Conservation (phyloP, 2,888 invertebrate species). For the Drosophila prolongata region DNA sequence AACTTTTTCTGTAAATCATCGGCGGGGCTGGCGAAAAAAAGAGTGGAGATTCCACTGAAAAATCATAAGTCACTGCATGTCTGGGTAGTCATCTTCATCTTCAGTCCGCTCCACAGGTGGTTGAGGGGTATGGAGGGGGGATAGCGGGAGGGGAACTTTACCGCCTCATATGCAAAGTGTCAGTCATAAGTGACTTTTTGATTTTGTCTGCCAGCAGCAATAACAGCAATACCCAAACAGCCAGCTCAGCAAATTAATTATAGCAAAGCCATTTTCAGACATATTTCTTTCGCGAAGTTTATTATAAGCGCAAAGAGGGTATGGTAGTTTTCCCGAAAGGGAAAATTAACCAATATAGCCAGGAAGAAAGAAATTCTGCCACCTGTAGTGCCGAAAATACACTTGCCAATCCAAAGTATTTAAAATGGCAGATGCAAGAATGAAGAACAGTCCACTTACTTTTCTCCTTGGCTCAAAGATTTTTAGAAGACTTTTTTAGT, state of each 20-base stretch:
- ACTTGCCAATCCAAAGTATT: too few species aligned
- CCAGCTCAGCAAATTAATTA: conserved; percentile 70
- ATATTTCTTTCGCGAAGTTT: conserved; percentile 46
- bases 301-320: conserved; percentile 24
- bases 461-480: too few species aligned
- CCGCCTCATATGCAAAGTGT: conserved; percentile 78
- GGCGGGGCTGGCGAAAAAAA: conserved; percentile 18
- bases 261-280: conserved; percentile 70
- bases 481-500: too few species aligned
- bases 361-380: background rate
- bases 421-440: too few species aligned
- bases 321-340: background rate
- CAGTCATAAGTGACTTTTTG: conserved; percentile 79
- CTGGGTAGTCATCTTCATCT: conserved; percentile 78
- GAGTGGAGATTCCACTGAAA: conserved; percentile 63
- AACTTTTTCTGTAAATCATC: conserved; percentile 63
- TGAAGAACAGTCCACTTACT: too few species aligned
- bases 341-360: too few species aligned
- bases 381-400: background rate
- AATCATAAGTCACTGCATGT: conserved; percentile 79
- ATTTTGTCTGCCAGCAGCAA: conserved; percentile 72
- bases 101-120: conserved; percentile 23
- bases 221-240: conserved; percentile 46
- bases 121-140: background rate
- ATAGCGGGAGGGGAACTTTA: conserved; percentile 27